A percentile compares a stretch with the other conserved stretches of the same genome.
Evolutionary conservation across 2,888 invertebrate species (phyloP).

Genomic region (Drosophila conformis): DNA sequence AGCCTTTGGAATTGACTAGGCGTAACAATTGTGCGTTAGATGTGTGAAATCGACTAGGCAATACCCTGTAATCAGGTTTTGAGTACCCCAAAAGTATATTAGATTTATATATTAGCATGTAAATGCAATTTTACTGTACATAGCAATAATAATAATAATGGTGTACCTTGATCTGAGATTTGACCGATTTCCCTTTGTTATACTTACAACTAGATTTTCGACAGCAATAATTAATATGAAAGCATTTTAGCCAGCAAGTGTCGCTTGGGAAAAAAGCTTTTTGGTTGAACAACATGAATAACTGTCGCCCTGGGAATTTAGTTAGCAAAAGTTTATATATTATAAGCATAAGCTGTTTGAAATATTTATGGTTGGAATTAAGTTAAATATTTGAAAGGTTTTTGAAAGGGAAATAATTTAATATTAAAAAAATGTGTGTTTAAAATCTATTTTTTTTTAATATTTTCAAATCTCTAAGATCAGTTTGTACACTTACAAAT

Average conservation of each 20-base stretch:
- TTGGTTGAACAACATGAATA: background rate
- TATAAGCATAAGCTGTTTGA: background rate
- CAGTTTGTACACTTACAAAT: background rate
- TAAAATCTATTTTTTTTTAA: background rate
- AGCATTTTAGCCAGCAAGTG: background rate
- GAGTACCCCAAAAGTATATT: background rate
- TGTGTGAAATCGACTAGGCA: background rate
- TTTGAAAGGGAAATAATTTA: background rate
- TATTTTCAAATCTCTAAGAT: background rate
- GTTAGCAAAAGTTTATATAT: background rate
- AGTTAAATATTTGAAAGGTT: background rate
- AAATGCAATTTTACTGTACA: background rate
- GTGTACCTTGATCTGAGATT: background rate
- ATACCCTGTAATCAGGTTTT: conserved; percentile 9
- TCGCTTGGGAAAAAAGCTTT: background rate
- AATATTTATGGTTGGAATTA: background rate
- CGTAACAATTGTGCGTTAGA: background rate
- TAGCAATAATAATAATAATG: background rate
- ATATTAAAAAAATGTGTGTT: background rate
- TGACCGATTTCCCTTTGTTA: background rate
- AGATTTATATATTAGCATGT: background rate
- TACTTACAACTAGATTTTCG: no score
- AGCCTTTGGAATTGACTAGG: conserved; percentile 30
- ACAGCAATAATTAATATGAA: background rate
- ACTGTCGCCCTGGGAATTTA: background rate